A percentile compares a stretch with the other conserved stretches of the same genome.
Conservation (phyloP, 2,888 invertebrate genomes). For the Eulithis prunata region DNA sequence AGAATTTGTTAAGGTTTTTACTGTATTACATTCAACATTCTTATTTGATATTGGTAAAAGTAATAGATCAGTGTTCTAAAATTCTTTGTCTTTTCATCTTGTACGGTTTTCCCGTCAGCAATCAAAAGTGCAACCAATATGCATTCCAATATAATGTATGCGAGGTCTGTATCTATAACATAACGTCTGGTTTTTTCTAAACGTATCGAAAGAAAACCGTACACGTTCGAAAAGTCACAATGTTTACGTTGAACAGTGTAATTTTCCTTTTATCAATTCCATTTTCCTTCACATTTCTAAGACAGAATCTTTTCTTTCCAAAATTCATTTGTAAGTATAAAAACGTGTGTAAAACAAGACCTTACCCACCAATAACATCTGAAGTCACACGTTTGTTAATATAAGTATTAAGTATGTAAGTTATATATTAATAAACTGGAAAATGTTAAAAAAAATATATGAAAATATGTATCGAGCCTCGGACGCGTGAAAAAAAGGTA, state of each 20-base stretch:
- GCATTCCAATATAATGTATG: constrained; percentile 19
- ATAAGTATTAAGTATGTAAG: constrained; percentile 83
- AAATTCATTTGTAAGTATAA: constrained; percentile 38
- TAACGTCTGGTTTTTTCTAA: neutral
- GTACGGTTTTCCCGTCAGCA: constrained; percentile 18
- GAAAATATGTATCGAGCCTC: constrained; percentile 69
- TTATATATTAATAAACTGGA: constrained; percentile 71
- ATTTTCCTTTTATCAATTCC: constrained; percentile 62
- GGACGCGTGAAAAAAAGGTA: constrained; percentile 64
- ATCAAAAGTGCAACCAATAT: constrained; percentile 8
- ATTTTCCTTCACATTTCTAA: constrained; percentile 45
- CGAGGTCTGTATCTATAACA: neutral
- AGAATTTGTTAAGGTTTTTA: constrained; percentile 32
- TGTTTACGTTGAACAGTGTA: constrained; percentile 37
- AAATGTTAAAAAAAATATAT: constrained; percentile 64
- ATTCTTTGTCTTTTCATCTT: constrained; percentile 19
- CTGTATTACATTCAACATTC: constrained; percentile 31
- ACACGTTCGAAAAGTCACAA: constrained; percentile 43
- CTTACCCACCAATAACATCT: constrained; percentile 81
- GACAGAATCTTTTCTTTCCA: constrained; percentile 38
- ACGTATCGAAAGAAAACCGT: constrained; percentile 18
- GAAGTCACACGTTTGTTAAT: constrained; percentile 80
- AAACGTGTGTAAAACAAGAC: constrained; percentile 70
- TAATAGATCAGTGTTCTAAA: constrained; percentile 32
- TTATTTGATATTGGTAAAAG: constrained; percentile 32